Evolutionary conservation across 2,888 invertebrate species (phyloP), one percentile per base, ranked within the genome.

Genomic region (Yponomeuta malinellus): DNA sequence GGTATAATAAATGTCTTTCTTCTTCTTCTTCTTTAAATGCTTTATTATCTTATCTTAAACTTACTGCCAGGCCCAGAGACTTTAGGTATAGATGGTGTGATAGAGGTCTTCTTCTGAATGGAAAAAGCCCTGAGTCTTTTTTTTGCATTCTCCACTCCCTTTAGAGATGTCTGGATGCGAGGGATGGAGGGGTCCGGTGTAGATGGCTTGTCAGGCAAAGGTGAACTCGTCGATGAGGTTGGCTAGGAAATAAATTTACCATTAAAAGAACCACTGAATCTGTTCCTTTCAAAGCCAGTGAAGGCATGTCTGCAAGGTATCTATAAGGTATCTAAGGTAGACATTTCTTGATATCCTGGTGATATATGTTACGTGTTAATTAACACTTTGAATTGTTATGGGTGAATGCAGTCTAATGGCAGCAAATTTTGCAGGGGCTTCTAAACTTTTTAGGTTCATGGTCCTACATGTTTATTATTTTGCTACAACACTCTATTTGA

Each of bases 61-160:
- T 81, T 78, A 90, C 89, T 82, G 74, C 84, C 83, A 71, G 81
- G 76, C 2, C 77, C 75, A 8, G 81, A 71, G 10, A 84, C 76
- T 74, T 88, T 91, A 0, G 83, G 76, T 2, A 84, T 73, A 0
- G 85, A 76, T 0, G 88, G 82, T 12, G 84, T 76, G 1, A 88
- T 74, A 0, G 89, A 82, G 0, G 83, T 75, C 74, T 91, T 92
- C 78, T 92, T 92, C 77, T 92, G 93, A 52, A 92, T 92, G 23
- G 90, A 92, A 76, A 93, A 93, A 10, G 92, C 92, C 74, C 91
- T 77, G 8, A 92, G 84, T 69, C 89, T 83, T 73, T 90, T 90
- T 76, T 92, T 92, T 0, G 91, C 92, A 81, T 87, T 85, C 73
- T 90, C 88, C 4, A 90, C 86, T 12, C 92, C 91, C 77, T 89